phyloP scores from a whole-genome alignment of 2,888 invertebrate species.

The Idaea biselata region DNA sequence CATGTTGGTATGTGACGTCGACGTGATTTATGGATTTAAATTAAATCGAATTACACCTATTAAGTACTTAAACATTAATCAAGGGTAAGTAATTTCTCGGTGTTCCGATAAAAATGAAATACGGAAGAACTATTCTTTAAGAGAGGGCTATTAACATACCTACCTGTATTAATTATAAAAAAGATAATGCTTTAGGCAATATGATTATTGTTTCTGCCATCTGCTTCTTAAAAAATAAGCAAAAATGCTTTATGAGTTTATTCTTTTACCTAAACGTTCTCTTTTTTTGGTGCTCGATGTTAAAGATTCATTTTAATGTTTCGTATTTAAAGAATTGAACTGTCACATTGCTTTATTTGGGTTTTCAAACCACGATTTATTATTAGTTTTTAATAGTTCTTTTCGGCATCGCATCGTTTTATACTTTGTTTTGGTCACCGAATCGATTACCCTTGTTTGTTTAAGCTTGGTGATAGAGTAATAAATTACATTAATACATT shows the following conservation, averaged over 20 bases:
- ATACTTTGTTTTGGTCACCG: conserved; percentile 6
- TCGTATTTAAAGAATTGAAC: neutral
- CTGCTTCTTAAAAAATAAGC: neutral
- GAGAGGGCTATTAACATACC: conserved; percentile 8
- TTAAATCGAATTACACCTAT: conserved; percentile 1
- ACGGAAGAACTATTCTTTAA: neutral
- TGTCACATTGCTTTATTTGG: conserved; percentile 19
- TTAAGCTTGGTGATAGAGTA: conserved; percentile 22
- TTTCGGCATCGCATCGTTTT: conserved; percentile 9
- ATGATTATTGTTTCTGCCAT: neutral
- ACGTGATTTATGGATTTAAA: neutral
- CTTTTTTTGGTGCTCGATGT: neutral
- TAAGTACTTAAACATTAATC: conserved; percentile 1
- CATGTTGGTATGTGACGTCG: neutral
- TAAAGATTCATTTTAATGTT: neutral
- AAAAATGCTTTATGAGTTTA: neutral
- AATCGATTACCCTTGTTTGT: conserved; percentile 13
- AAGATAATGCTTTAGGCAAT: neutral
- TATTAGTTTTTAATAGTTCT: conserved; percentile 14
- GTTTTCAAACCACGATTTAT: conserved; percentile 21
- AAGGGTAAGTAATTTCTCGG: conserved; percentile 1
- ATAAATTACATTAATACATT: conserved; percentile 22
- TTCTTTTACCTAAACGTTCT: too few species aligned
- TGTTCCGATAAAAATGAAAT: neutral
- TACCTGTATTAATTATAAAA: conserved; percentile 13